These are phyloP conservation scores for Mastacembelus armatus DNA, from an alignment of 2,797 vertebrate species.

Conservation along the genomic window DNA sequence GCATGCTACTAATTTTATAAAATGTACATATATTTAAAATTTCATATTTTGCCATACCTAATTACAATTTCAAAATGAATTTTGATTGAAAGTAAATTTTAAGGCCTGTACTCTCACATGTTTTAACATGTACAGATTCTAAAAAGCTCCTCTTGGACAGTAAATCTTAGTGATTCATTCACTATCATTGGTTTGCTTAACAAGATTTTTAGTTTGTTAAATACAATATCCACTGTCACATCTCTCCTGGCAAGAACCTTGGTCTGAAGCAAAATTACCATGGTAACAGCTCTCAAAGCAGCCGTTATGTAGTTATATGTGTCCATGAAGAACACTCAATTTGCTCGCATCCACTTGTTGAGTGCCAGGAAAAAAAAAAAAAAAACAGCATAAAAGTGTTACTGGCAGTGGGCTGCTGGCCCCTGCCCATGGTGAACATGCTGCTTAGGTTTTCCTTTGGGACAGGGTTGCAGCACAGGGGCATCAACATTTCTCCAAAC, in stretches of 20 bases:
- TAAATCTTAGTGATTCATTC: conserved; percentile 1
- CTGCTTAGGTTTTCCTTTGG: conserved; percentile 36
- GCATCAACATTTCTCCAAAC: conserved; percentile 40
- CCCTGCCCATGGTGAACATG: conserved; percentile 23
- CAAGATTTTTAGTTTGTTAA: background rate
- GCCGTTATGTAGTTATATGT: conserved; percentile 30
- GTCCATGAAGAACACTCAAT: conserved; percentile 43
- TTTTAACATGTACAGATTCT: background rate
- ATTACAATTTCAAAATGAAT: background rate
- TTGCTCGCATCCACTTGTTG: conserved; percentile 40
- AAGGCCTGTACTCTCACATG: background rate
- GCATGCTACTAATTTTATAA: background rate
- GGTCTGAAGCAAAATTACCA: conserved; percentile 45
- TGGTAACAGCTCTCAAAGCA: conserved; percentile 58
- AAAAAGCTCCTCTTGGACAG: background rate
- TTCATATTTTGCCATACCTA: background rate
- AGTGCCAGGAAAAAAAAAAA: background rate
- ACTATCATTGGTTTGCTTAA: background rate
- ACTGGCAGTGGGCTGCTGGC: conserved; percentile 35
- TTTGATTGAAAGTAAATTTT: background rate
- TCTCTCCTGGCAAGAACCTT: conserved; percentile 40
- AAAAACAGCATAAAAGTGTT: conserved; percentile 11
- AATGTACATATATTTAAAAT: background rate
- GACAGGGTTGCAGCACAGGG: background rate
- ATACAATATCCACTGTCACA: conserved; percentile 33